These are phyloP conservation scores for Lepeophtheirus nordmannii DNA, from an alignment of 2,888 invertebrate species.

Conservation along the genomic window DNA sequence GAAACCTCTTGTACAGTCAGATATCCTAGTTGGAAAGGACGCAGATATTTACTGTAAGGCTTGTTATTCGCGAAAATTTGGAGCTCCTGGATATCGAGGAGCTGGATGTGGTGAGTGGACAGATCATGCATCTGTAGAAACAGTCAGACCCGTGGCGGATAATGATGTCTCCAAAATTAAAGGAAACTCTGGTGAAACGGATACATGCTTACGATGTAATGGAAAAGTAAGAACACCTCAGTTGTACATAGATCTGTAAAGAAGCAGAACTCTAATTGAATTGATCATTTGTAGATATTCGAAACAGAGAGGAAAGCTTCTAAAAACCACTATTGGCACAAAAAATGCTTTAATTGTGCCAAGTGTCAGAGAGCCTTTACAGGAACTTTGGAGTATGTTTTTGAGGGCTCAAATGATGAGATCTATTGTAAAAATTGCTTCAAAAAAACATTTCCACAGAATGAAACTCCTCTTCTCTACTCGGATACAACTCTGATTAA, in stretches of 20 bases:
- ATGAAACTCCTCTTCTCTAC: slow-evolving; percentile 17
- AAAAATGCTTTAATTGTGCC: slow-evolving; percentile 82
- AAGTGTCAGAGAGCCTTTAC: slow-evolving; percentile 72
- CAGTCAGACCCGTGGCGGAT: slow-evolving; percentile 7
- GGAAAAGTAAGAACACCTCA: slow-evolving; percentile 8
- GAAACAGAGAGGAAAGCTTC: slow-evolving; percentile 18
- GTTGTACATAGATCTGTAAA: neutral
- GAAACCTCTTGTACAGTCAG: slow-evolving; percentile 6
- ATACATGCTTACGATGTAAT: slow-evolving; percentile 17
- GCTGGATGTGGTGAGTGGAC: slow-evolving; percentile 25
- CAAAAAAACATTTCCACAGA: slow-evolving; percentile 19
- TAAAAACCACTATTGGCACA: slow-evolving; percentile 60
- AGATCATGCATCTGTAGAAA: slow-evolving; percentile 11
- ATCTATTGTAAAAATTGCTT: slow-evolving; percentile 66
- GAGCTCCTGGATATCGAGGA: slow-evolving; percentile 24
- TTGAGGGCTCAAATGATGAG: slow-evolving; percentile 84
- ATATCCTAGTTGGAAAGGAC: slow-evolving; percentile 21
- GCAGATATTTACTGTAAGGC: slow-evolving; percentile 23
- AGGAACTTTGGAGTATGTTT: slow-evolving; percentile 51
- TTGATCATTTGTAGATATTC: slow-evolving; percentile 12
- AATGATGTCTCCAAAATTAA: slow-evolving; percentile 18
- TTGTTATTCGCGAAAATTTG: slow-evolving; percentile 22
- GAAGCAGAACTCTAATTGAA: neutral
- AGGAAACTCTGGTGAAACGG: slow-evolving; percentile 4
- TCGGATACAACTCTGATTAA: slow-evolving; percentile 18